Conservation (phyloP, 2,888 invertebrate genomes). For the Argyresthia goedartella region DNA sequence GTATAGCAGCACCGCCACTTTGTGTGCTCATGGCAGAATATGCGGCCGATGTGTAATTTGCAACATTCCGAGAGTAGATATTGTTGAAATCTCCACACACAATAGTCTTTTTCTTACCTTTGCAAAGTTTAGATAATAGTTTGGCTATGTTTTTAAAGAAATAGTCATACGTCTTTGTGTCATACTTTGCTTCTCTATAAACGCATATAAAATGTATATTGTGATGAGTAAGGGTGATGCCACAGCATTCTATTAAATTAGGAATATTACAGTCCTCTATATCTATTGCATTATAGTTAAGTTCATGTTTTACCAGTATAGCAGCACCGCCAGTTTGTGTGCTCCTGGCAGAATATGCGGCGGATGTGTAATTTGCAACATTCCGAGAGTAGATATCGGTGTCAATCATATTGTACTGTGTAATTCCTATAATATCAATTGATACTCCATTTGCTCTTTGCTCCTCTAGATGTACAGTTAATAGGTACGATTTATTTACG, state of each 20-base stretch:
- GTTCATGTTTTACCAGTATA: too few species aligned
- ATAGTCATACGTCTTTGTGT: neutral
- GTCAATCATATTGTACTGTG: too few species aligned
- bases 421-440: too few species aligned
- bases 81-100: too few species aligned
- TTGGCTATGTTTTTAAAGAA: too few species aligned
- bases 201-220: neutral
- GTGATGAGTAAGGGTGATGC: neutral
- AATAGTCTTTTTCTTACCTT: too few species aligned
- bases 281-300: too few species aligned
- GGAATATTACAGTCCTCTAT: too few species aligned
- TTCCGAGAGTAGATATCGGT: conserved; percentile 1
- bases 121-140: too few species aligned
- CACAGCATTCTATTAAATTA: neutral
- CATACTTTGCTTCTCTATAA: neutral
- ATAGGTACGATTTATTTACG: too few species aligned
- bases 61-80: neutral
- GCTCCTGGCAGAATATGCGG: neutral
- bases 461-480: too few species aligned
- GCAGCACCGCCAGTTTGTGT: neutral
- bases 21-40: neutral
- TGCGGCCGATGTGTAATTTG: neutral
- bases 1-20: neutral
- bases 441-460: too few species aligned
- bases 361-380: neutral